These are phyloP conservation scores for Salticus scenicus DNA, from an alignment of 2,888 invertebrate species.

Conservation along the genomic window DNA sequence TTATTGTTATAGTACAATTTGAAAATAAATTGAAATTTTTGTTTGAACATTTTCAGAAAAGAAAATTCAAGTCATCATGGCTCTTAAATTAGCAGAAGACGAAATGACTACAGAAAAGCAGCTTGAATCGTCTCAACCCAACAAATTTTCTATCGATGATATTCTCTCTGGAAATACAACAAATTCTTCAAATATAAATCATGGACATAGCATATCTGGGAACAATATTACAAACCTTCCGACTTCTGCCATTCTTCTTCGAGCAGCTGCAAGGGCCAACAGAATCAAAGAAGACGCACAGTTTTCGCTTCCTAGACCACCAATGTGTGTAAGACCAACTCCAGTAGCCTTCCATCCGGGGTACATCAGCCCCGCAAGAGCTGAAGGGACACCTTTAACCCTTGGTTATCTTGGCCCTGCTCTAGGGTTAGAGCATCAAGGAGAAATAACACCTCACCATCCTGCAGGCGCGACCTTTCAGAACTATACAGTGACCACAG, in stretches of 20 bases:
- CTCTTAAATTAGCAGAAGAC: conserved; percentile 52
- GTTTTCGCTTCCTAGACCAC: conserved; percentile 21
- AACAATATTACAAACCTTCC: conserved; percentile 27
- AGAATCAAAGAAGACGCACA: conserved; percentile 37
- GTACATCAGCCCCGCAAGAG: conserved; percentile 33
- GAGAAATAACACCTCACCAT: conserved; percentile 37
- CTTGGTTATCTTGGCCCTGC: conserved; percentile 58
- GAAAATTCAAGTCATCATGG: conserved; percentile 32
- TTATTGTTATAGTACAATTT: too few species aligned
- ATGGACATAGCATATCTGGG: background rate
- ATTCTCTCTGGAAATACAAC: conserved; percentile 47
- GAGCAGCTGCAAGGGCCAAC: conserved; percentile 57
- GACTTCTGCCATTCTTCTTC: conserved; percentile 52
- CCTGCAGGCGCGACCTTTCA: conserved; percentile 41
- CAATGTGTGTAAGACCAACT: conserved; percentile 56
- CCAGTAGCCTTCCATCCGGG: conserved; percentile 60
- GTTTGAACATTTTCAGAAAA: too few species aligned
- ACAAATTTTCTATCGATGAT: conserved; percentile 69
- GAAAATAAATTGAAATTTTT: too few species aligned
- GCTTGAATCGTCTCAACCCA: conserved; percentile 35
- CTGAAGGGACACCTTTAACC: conserved; percentile 31
- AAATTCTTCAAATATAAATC: background rate
- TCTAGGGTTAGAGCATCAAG: conserved; percentile 39
- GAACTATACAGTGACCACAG: conserved; percentile 51
- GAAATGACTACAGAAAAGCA: conserved; percentile 50